Base-by-base conservation (phyloP, 1,140 invertebrate genomes). In the Panagrolaimus sp. region DNA sequence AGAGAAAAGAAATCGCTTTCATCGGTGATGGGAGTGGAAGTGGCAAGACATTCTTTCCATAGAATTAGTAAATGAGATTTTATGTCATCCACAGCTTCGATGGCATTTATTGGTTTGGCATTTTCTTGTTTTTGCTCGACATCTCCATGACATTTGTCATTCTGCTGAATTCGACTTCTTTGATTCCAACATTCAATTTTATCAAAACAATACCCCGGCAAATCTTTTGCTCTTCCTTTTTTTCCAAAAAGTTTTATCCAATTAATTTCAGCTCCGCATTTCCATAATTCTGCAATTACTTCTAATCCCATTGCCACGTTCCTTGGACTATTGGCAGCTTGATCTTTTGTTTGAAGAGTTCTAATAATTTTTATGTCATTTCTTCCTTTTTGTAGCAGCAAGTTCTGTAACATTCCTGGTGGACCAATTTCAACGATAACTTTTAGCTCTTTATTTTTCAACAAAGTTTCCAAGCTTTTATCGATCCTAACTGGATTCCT, bases 361-460 rank as follows among this genome's bases (percentile, higher is more conserved):
- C 16, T 8, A 45, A 65, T 16, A 9, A 48, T 20, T 23, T 20
- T 53, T 53, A 53, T 38, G 4, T 66, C 63, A 8, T n/a, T 20
- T 13, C 13, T n/a, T 14, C 31, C 63, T 23, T 31, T n/a, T n/a
- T 38, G 44, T 38, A 53, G 23, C 31, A 73, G 31, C 27, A 73
- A 27, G 44, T 46, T 69, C 16, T 70, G 9, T 1, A 73, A 47
- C 23, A 73, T 61, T 14, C 78, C 74, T n/a, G 72, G 43, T 8
- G 78, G 78, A 5, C 78, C 78, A 43, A 80, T 72, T 67, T 80
- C 79, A 1, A 80, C 57, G 25, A 80, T 45, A 9, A 72, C 23
- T 43, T 72, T 62, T 1, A 74, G 8, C 9, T 67, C n/a, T 16
- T 13, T 8, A 4, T 71, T 16, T 1, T 57, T 13, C 11, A 53